Percentiles rank a stretch among this genome's conserved stretches.
Conservation (phyloP, 2,888 invertebrate species). For the Blastobasis lacticolella region DNA sequence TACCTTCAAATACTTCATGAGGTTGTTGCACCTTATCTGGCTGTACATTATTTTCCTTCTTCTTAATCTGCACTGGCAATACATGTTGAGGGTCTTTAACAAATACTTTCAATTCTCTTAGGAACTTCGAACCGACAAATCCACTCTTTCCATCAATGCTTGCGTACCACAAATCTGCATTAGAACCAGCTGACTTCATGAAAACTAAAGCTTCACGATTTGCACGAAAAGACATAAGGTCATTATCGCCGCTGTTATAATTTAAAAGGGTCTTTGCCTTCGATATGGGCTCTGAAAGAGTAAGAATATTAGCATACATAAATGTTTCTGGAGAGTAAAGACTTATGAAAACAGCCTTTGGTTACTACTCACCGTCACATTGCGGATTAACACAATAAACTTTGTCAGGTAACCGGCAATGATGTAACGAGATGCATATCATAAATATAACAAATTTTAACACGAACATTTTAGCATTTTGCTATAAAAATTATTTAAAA, state of each 20-base stretch:
- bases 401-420: constrained; percentile 76
- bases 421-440: constrained; percentile 42
- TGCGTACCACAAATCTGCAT: constrained; percentile 78
- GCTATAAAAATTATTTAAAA: constrained; percentile 40
- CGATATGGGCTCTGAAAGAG: constrained; percentile 75
- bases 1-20: constrained; percentile 78
- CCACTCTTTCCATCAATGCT: constrained; percentile 80
- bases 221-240: constrained; percentile 75
- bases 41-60: constrained; percentile 13
- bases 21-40: constrained; percentile 57
- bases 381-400: constrained; percentile 80
- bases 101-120: constrained; percentile 76
- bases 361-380: constrained; percentile 76
- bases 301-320: constrained; percentile 8
- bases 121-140: constrained; percentile 74
- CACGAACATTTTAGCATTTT: constrained; percentile 66
- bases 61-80: constrained; percentile 35
- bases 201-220: constrained; percentile 76
- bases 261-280: constrained; percentile 72
- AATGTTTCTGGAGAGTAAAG: constrained; percentile 26
- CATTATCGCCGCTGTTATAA: constrained; percentile 71
- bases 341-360: constrained; percentile 24
- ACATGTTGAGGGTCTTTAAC: constrained; percentile 40
- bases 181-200: constrained; percentile 81
- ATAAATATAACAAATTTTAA: constrained; percentile 54